Evolutionary conservation across 2,113 vertebrate genomes (phyloP), one percentile per base, ranked within the genome.

Genomic region (Fulmarus glacialis): DNA sequence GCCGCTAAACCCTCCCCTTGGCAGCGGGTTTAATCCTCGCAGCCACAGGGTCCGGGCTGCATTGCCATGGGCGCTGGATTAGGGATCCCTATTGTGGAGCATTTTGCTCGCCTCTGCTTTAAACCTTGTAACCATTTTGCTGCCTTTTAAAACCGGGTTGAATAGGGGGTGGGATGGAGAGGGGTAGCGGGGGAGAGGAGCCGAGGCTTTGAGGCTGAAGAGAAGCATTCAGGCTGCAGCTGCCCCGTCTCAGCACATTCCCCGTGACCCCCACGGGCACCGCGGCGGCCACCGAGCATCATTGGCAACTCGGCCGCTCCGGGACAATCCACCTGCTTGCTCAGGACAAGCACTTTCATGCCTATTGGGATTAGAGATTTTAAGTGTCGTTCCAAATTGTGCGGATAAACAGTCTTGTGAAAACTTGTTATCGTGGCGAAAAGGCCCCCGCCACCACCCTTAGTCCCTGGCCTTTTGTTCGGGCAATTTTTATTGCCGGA

Each of bases 291-390:
- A 97, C 97, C 96, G 94, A 96, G 87, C 97, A 70, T 85, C 92
- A 71, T 73, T 97, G 96, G 98, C 96, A 83, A 72, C 73, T 71
- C 45, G 87, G 97, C 87, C 18, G 87, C 77, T 15, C 23, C 34
- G 89, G 95, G 89, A 97, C 96, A 92, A 96, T 94, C 96, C 97
- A 98, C 97, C 97, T 97, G 98, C 98, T 97, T 97, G 96, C 93
- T 95, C 8, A 14, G 97, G 96, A 88, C 94, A 96, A 95, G 97
- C 97, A 98, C 98, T 99, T 99, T 99, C 99, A 99, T 98, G 98
- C 98, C 97, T 98, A 82, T 98, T 98, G 98, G 98, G 98, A 99
- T 99, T 99, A 99, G 98, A 98, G 98, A 98, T 94, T 97, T 98
- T 98, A 98, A 98, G 98, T 98, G 95, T 98, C 98, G 90, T 97